phyloP scores from a whole-genome alignment of 2,797 vertebrate genomes.

The Clamator glandarius region DNA sequence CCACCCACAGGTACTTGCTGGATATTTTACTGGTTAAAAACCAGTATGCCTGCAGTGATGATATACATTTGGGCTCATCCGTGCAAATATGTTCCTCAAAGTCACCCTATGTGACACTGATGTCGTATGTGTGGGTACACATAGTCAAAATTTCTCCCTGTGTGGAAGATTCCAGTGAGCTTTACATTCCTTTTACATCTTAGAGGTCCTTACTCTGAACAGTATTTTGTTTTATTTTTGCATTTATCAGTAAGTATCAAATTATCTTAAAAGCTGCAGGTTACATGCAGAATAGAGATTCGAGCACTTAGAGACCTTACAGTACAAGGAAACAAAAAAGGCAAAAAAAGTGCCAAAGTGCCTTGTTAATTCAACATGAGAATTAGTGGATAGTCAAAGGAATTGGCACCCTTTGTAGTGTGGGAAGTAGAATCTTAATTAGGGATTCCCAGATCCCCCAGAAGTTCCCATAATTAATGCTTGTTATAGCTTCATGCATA shows the following conservation, averaged over 20 bases:
- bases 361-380: not conserved
- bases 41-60: not conserved
- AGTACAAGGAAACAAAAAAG: not conserved
- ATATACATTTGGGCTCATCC: not conserved
- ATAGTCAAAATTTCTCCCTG: not conserved
- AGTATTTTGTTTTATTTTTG: not conserved
- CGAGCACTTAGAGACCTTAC: fast-evolving
- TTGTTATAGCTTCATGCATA: not conserved
- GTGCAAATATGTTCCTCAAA: not conserved
- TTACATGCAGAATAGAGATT: not conserved
- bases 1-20: not conserved
- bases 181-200: not conserved
- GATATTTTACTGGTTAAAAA: not conserved
- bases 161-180: not conserved
- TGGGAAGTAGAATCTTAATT: not conserved
- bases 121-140: not conserved
- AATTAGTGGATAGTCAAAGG: not conserved
- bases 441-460: not conserved
- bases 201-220: not conserved
- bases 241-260: not conserved
- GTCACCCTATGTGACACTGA: not conserved
- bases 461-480: not conserved
- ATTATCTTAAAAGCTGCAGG: not conserved
- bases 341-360: not conserved
- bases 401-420: not conserved